A percentile compares a stretch with the other conserved stretches of the same genome.
These are phyloP conservation scores for Parnassius mnemosyne DNA, from an alignment of 2,888 invertebrate genomes.

Conservation along the genomic window DNA sequence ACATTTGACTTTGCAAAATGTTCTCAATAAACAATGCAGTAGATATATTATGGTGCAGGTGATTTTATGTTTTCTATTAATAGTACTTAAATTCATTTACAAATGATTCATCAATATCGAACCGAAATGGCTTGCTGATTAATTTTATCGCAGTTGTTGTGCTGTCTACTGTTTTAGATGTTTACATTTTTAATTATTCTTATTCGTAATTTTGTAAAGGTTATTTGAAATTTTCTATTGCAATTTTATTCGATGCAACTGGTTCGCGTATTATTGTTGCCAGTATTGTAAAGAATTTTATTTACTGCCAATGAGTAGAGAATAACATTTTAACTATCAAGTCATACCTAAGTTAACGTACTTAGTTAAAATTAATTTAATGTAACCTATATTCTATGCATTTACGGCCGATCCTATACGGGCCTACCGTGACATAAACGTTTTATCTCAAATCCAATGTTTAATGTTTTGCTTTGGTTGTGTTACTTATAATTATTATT, in stretches of 20 bases:
- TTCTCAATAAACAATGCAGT: conserved; percentile 9
- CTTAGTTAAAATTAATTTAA: conserved; percentile 38
- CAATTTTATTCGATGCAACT: conserved; percentile 31
- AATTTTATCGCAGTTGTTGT: conserved; percentile 44
- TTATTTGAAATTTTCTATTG: conserved; percentile 36
- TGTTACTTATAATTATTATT: conserved; percentile 78
- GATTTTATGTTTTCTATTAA: conserved; percentile 9
- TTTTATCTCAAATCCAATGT: conserved; percentile 73
- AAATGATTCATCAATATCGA: conserved; percentile 6
- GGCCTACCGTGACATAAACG: conserved; percentile 58
- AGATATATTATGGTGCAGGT: neutral
- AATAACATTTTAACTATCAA: conserved; percentile 49
- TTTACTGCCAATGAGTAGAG: conserved; percentile 67
- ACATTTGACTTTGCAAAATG: conserved; percentile 11
- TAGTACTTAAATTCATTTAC: conserved; percentile 9
- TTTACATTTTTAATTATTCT: conserved; percentile 60
- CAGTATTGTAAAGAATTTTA: conserved; percentile 49
- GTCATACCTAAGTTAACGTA: conserved; percentile 58
- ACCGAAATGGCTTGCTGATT: conserved; percentile 26
- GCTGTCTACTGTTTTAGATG: conserved; percentile 60
- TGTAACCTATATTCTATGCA: conserved; percentile 60
- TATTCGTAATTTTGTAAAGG: conserved; percentile 39
- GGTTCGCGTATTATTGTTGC: conserved; percentile 38
- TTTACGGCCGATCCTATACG: conserved; percentile 57
- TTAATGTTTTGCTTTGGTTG: conserved; percentile 79